Percentiles rank a stretch among this genome's conserved stretches.
Evolutionary conservation across 2,888 invertebrate genomes (phyloP).

Genomic region (Belgica antarctica): DNA sequence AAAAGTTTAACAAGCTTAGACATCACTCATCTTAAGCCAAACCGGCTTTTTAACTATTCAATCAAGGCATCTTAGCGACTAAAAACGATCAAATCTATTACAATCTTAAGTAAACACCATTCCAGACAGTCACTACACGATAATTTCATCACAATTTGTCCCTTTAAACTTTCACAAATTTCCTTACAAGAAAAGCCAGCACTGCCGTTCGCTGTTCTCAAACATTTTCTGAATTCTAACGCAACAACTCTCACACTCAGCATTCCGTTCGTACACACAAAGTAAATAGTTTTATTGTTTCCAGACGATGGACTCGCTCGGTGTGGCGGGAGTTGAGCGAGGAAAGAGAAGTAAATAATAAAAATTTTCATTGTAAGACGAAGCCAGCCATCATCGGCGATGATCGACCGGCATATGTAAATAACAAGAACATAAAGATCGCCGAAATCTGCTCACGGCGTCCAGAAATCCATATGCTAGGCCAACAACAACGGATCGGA

Average conservation of each 20-base stretch:
- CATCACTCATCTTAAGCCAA: too few relatives aligned
- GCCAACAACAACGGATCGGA: constrained; percentile 8
- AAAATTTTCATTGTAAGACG: neutral
- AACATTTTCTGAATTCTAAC: neutral
- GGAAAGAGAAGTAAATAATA: constrained; percentile 19
- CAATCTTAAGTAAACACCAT: neutral
- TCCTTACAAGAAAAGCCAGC: too few relatives aligned
- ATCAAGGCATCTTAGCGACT: too few relatives aligned
- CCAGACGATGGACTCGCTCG: constrained; percentile 21
- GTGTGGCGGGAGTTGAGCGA: too few relatives aligned
- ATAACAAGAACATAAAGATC: constrained; percentile 3
- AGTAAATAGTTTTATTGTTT: constrained; percentile 20
- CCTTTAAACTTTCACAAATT: neutral
- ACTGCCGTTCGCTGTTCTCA: too few relatives aligned
- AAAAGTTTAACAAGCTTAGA: too few relatives aligned
- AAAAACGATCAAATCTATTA: neutral
- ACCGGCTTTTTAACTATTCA: too few relatives aligned
- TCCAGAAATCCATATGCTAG: neutral
- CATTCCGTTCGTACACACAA: neutral
- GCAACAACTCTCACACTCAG: neutral
- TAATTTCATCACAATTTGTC: neutral
- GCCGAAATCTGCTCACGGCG: too few relatives aligned
- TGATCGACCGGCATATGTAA: too few relatives aligned
- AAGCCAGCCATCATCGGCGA: neutral
- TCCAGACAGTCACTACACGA: neutral